Base-by-base conservation (phyloP, 2,113 vertebrate genomes). In the Neoarius graeffei region DNA sequence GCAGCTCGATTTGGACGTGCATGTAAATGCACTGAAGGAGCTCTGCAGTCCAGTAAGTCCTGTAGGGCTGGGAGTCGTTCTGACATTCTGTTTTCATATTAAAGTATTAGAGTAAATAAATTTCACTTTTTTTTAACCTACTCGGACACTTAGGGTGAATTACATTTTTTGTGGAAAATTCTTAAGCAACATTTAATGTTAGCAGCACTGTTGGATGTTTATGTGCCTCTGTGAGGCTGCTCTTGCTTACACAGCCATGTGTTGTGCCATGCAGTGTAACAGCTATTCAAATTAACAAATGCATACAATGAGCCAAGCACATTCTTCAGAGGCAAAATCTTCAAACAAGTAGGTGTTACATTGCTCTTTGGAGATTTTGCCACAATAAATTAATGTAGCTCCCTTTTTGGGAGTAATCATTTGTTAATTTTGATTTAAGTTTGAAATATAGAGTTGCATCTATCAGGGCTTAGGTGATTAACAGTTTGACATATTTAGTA, bases 211-310 rank as follows among this genome's bases (percentile, higher is more conserved):
- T 57, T 87, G 54, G 86, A 52, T 35, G 30, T 80, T 81, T 81
- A 54, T 71, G 30, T 81, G 76, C 10, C 27, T 71, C 30, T 81
- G 25, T 64, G 35, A 0, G 48, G 42, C 73, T 57, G 42, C 27
- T 23, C 50, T 69, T 17, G 71, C n/a, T 74, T 54, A 25, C 66
- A 20, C 19, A 74, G 60, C 35, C 27, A 20, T 56, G 62, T 73
- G 50, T 76, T 88, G 48, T 42, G n/a, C 48, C 62, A n/a, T 79
- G 59, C 50, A 83, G 27, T 27, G 50, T 76, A 69, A 48, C 42
- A 85, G 17, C 76, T 19, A 8, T 79, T 59, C 52, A 27, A 25
- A 83, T 82, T 52, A 88, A 83, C 82, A 73, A 85, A 35, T 66
- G 62, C 19, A 27, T 67, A 25, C 48, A 42, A 42, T 69, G 84